phyloP scores from a whole-genome alignment of 2,888 invertebrate species.

The Sesamia inferens region DNA sequence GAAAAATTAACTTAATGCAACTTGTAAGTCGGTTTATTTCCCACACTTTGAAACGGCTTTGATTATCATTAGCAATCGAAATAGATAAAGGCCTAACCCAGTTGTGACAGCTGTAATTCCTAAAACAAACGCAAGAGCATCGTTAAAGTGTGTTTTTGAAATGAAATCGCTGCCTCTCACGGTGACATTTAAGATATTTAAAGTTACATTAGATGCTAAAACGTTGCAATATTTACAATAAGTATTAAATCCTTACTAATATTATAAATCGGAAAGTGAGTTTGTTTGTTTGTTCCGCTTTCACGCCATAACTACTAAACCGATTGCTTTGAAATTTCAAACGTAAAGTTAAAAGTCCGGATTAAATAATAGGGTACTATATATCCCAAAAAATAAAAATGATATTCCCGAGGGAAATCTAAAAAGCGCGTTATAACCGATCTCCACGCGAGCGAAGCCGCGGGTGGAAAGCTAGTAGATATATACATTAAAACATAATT shows the following conservation, averaged over 20 bases:
- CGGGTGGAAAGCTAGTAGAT: no score
- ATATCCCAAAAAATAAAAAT: no score
- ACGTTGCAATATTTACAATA: conserved; percentile 20
- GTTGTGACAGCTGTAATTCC: conserved; percentile 14
- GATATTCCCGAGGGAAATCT: no score
- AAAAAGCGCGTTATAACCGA: no score
- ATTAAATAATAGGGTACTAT: no score
- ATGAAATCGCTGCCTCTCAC: conserved; percentile 10
- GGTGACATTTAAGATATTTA: conserved; percentile 44
- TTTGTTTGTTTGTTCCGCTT: no score
- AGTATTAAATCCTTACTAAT: no score
- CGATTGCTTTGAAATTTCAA: no score
- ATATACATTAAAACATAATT: conserved; percentile 51
- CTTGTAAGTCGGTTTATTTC: conserved; percentile 40
- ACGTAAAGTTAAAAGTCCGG: no score
- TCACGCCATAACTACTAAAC: no score
- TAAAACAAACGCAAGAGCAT: conserved; percentile 21
- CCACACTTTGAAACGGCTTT: conserved; percentile 45
- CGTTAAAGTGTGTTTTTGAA: conserved; percentile 33
- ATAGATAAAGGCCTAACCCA: conserved; percentile 34
- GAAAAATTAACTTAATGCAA: conserved; percentile 36
- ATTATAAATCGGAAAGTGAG: no score
- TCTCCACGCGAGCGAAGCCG: no score
- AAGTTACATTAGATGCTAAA: conserved; percentile 47
- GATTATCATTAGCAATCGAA: conserved; percentile 48